phyloP scores from a whole-genome alignment of 2,113 vertebrate species.

The Otolemur garnettii region DNA sequence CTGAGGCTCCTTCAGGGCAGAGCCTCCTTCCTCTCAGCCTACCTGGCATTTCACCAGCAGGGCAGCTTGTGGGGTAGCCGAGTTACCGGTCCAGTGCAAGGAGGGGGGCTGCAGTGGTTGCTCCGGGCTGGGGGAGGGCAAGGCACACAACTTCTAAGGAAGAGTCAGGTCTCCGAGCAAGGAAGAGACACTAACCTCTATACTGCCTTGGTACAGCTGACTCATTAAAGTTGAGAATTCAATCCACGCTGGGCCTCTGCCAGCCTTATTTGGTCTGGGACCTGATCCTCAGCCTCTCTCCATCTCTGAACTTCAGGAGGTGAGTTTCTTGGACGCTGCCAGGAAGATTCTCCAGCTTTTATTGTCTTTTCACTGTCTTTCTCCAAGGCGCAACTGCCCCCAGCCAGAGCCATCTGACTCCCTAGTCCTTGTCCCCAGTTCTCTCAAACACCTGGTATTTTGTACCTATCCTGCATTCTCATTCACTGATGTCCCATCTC shows the following conservation, averaged over 20 bases:
- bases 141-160: not conserved
- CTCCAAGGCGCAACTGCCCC: not conserved
- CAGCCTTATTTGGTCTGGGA: not conserved
- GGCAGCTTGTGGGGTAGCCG: no score
- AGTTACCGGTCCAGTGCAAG: not conserved
- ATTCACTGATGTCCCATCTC: not conserved
- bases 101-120: no score
- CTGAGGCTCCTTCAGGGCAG: not conserved
- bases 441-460: no score
- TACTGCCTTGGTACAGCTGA: not conserved
- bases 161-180: not conserved
- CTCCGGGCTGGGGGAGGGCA: rapidly evolving
- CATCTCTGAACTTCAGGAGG: not conserved
- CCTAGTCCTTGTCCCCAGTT: not conserved
- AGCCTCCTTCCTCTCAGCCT: not conserved
- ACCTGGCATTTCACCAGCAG: not conserved
- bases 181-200: not conserved
- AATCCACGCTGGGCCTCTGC: not conserved
- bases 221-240: not conserved
- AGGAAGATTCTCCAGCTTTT: not conserved
- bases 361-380: not conserved
- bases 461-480: not conserved
- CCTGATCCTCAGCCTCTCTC: not conserved
- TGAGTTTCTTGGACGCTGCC: not conserved
- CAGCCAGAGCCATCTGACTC: not conserved